These are phyloP conservation scores for Coecobrya sp. DNA, from an alignment of 2,888 invertebrate genomes.

Conservation along the genomic window DNA sequence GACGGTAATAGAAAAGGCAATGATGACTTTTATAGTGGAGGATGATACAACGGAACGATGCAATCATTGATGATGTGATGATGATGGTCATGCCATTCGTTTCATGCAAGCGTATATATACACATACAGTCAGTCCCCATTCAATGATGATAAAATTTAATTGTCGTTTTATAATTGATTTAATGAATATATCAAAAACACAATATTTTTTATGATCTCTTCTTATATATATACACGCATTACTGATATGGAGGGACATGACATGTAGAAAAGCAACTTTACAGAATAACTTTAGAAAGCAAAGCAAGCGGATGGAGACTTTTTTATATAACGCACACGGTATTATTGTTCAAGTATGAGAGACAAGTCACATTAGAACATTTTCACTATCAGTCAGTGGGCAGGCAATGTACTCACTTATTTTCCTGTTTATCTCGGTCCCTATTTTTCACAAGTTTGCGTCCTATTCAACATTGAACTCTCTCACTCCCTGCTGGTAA, in stretches of 20 bases:
- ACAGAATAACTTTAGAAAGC: neutral
- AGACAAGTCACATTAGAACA: neutral
- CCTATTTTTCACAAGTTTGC: too few relatives aligned
- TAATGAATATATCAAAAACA: slow-evolving; percentile 69
- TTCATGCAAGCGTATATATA: neutral
- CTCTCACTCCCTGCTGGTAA: too few relatives aligned
- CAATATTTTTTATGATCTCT: neutral
- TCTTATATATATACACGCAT: neutral
- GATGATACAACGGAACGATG: neutral
- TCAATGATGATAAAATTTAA: slow-evolving; percentile 70
- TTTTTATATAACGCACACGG: too few relatives aligned
- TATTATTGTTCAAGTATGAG: neutral
- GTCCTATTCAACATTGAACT: too few relatives aligned
- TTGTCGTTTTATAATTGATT: slow-evolving; percentile 75
- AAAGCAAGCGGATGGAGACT: neutral
- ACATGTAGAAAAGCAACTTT: neutral
- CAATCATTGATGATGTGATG: neutral
- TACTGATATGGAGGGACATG: neutral
- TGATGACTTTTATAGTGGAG: neutral
- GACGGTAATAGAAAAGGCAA: neutral
- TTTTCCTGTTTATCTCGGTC: too few relatives aligned
- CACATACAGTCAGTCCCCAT: slow-evolving; percentile 11
- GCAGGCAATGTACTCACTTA: too few relatives aligned
- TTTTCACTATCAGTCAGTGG: neutral
- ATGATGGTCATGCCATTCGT: slow-evolving; percentile 53